Base-by-base conservation (phyloP, 1,140 invertebrate species). In the Brachionus plicatilis region DNA sequence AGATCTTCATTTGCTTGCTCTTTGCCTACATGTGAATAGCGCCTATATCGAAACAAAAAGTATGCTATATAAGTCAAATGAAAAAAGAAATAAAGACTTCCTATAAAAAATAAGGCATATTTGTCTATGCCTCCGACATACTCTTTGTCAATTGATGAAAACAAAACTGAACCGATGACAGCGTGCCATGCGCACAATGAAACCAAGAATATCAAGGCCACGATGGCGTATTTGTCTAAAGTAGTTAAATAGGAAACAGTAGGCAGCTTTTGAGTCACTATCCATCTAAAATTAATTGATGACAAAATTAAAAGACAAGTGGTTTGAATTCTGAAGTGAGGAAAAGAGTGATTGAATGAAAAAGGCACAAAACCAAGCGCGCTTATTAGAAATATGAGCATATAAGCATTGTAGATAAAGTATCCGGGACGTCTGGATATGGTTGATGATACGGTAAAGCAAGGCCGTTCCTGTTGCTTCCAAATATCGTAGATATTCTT, bases 181-280 rank as follows among this genome's bases (percentile, higher is more conserved):
- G 82, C 82, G 70, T 83, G 82, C 82, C 82, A 83, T 33, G 41
- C 41, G 17, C 60, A 83, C 17, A 83, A 60, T 27, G 60, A 68
- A 70, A 83, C 82, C 11, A 83, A 27, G 14, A 83, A 68, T 68
- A 83, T 68, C 43, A 83, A 72, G 7, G 60, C 60, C n/a, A 47
- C 60, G 20, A 83, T 83, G 3, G 82, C 82, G 70, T 83, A 83
- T 70, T 83, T 68, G 20, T 83, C 82, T 43, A 83, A 17, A 17
- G 82, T 83, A 50, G 82, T 83, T 20, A 83, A 70, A 70, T 83
- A 83, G 5, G 82, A 83, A 43, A 83, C 60, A 68, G 82, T 83
- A n/a, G 82, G 82, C 9, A 83, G 33, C 68, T 68, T 68, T 70
- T 68, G 82, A 29, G 60, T 83, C 14, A 83, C 82, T 8, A 68